Percentiles rank a stretch among this genome's conserved stretches.
phyloP scores from a whole-genome alignment of 1,140 invertebrate genomes.

The Asobara japonica region DNA sequence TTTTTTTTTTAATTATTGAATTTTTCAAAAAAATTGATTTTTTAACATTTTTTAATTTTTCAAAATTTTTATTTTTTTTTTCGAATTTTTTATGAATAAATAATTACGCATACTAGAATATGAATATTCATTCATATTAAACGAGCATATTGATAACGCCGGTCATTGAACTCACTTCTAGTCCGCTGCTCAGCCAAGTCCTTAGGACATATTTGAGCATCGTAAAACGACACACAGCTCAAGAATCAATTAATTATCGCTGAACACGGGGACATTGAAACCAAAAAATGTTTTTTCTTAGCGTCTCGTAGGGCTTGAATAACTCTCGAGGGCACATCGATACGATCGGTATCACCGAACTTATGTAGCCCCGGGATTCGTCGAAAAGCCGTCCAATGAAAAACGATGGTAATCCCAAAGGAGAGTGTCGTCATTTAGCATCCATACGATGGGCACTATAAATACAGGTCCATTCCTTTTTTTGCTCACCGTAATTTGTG shows the following conservation, averaged over 20 bases:
- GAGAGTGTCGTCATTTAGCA: background rate
- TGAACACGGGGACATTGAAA: background rate
- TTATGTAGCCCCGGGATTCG: conserved; percentile 1
- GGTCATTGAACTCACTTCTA: no score
- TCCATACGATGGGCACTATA: background rate
- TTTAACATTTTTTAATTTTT: no score
- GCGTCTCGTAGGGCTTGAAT: background rate
- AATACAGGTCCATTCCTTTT: background rate
- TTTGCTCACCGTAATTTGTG: background rate
- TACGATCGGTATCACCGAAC: conserved; percentile 10
- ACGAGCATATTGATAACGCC: no score
- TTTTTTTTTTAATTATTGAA: no score
- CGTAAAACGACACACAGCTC: background rate
- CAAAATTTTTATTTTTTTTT: no score
- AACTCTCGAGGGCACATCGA: conserved; percentile 4
- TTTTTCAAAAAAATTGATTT: no score
- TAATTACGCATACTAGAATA: no score
- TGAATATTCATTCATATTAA: no score
- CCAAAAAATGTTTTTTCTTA: background rate
- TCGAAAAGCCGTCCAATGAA: conserved; percentile 10
- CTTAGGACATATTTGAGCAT: background rate
- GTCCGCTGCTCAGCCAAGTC: no score
- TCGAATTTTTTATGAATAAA: no score
- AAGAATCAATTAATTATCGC: background rate
- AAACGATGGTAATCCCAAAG: conserved; percentile 1